A percentile compares a stretch with the other conserved stretches of the same genome.
Evolutionary conservation across 2,888 invertebrate species (phyloP).

Genomic region (Ceratothoa steindachneri): DNA sequence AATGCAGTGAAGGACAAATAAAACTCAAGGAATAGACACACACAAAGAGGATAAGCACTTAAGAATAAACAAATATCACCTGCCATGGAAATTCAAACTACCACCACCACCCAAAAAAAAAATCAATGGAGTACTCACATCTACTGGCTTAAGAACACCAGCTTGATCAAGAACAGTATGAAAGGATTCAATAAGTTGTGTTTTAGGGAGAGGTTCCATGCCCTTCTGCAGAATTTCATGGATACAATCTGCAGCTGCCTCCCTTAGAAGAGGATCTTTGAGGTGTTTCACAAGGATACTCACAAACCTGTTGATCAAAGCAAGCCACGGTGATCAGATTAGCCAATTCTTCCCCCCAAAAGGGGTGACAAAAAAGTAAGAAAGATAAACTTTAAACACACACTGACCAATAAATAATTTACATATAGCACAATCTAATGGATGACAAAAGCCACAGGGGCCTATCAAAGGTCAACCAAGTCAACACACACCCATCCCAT

Average conservation of each 20-base stretch:
- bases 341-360: not conserved
- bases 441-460: too few species aligned
- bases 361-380: not conserved
- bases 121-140: conserved; percentile 52
- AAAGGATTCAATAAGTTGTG: conserved; percentile 57
- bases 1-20: too few species aligned
- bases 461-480: not conserved
- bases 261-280: conserved; percentile 51
- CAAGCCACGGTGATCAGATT: not conserved
- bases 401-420: not conserved
- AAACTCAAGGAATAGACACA: too few species aligned
- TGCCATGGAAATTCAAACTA: too few species aligned
- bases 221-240: conserved; percentile 59
- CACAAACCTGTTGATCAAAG: conserved; percentile 53
- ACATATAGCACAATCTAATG: not conserved
- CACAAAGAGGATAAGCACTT: too few species aligned
- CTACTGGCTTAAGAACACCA: conserved; percentile 53
- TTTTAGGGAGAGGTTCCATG: conserved; percentile 60
- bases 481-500: not conserved
- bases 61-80: too few species aligned
- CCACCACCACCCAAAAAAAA: too few species aligned
- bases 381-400: not conserved
- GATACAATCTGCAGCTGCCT: conserved; percentile 58
- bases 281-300: conserved; percentile 56
- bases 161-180: conserved; percentile 54